phyloP scores from a whole-genome alignment of 2,113 vertebrate genomes.

The Aptenodytes forsteri region DNA sequence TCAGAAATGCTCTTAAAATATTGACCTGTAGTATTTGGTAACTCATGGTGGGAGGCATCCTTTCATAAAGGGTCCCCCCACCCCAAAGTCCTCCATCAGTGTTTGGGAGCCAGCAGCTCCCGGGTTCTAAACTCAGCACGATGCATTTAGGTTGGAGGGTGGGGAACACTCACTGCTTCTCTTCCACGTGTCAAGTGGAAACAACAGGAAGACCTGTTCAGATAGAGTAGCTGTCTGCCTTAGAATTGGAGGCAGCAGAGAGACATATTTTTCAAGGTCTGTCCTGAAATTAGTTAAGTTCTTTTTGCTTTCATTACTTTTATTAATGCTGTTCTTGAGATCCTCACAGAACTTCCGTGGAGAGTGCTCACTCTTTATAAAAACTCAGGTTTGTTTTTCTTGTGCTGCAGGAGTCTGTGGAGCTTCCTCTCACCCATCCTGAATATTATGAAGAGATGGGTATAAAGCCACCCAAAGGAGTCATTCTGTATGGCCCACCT shows the following conservation, averaged over 20 bases:
- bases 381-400: background rate
- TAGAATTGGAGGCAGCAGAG: background rate
- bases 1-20: background rate
- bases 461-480: slow-evolving; percentile 97
- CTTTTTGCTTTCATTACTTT: background rate
- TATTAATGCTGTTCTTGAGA: background rate
- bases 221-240: background rate
- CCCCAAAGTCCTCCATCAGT: background rate
- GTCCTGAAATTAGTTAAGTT: background rate
- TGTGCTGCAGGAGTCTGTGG: slow-evolving; percentile 90
- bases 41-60: background rate
- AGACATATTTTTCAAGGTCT: background rate
- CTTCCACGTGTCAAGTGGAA: background rate
- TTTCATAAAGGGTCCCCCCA: background rate
- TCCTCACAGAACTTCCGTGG: background rate
- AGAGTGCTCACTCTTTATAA: background rate
- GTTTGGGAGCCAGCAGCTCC: background rate
- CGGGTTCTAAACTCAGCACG: background rate
- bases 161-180: background rate
- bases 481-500: slow-evolving; percentile 94
- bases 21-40: background rate
- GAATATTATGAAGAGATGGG: slow-evolving; percentile 99
- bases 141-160: background rate
- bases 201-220: background rate
- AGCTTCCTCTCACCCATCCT: slow-evolving; percentile 96